phyloP scores from a whole-genome alignment of 2,888 invertebrate genomes.

The Hyppa rectilinea region DNA sequence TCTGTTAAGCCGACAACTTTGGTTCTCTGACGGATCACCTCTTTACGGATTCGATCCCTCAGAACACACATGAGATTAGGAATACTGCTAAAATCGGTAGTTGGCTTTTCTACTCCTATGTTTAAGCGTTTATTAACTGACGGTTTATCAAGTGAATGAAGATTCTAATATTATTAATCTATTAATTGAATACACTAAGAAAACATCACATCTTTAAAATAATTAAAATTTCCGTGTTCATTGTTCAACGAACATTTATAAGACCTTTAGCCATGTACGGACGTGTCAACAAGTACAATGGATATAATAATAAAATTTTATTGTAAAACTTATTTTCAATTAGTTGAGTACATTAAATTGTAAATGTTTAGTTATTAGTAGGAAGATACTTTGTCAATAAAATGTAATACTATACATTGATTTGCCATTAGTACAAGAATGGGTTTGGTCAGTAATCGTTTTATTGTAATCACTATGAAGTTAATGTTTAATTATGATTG shows the following conservation, averaged over 20 bases:
- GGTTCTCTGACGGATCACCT: too few species aligned
- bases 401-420: constrained; percentile 30
- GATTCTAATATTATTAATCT: background rate
- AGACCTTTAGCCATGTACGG: background rate
- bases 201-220: background rate
- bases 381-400: constrained; percentile 13
- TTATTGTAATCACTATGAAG: constrained; percentile 25
- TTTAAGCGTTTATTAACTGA: background rate
- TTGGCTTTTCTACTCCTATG: background rate
- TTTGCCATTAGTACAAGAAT: constrained; percentile 37
- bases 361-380: constrained; percentile 4
- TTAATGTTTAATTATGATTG: constrained; percentile 29
- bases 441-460: constrained; percentile 11
- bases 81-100: background rate
- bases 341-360: constrained; percentile 8
- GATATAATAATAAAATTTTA: constrained; percentile 9
- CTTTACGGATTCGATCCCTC: too few species aligned
- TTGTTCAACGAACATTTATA: background rate
- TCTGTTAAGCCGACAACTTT: too few species aligned
- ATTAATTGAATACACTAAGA: background rate
- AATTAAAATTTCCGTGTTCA: background rate
- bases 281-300: background rate
- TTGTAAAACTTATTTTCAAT: constrained; percentile 18
- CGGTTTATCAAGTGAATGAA: background rate
- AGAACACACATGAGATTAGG: background rate